Conservation (phyloP, 2,797 vertebrate genomes). For the Odontamblyopus lacepedii region DNA sequence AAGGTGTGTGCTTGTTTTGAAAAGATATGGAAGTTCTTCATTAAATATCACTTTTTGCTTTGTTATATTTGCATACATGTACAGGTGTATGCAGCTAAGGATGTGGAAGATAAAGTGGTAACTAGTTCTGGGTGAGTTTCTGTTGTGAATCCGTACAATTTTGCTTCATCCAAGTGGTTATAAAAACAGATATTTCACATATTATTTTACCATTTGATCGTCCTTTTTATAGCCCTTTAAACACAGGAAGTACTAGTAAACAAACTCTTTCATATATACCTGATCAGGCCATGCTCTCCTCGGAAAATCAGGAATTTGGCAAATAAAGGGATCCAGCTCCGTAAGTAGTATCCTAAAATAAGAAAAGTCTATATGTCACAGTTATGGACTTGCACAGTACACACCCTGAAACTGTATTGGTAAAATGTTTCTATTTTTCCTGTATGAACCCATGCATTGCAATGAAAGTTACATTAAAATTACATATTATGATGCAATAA, state of each 20-base stretch:
- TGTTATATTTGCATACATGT: conserved; percentile 53
- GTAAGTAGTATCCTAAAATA: conserved; percentile 20
- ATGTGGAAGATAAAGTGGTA: conserved; percentile 17
- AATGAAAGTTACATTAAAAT: conserved; percentile 55
- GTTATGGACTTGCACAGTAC: conserved; percentile 53
- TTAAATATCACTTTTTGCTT: conserved; percentile 69
- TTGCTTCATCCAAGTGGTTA: conserved; percentile 53
- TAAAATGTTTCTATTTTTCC: conserved; percentile 52
- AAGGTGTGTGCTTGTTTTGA: conserved; percentile 79
- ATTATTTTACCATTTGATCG: conserved; percentile 46
- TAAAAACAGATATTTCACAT: conserved; percentile 38
- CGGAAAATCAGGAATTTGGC: conserved; percentile 44
- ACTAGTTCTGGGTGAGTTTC: conserved; percentile 12
- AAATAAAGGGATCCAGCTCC: conserved; percentile 72
- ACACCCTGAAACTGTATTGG: conserved; percentile 64
- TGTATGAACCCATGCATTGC: conserved; percentile 65
- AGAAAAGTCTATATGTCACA: conserved; percentile 48
- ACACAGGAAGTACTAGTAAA: conserved; percentile 72
- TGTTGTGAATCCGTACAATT: conserved; percentile 22
- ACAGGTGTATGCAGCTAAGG: conserved; percentile 30
- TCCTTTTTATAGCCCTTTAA: conserved; percentile 77
- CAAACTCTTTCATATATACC: conserved; percentile 65
- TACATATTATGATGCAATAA: conserved; percentile 39
- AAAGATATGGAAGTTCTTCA: conserved; percentile 59
- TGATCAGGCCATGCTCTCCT: conserved; percentile 67